A percentile compares a stretch with the other conserved stretches of the same genome.
These are phyloP conservation scores for Trachelus iudaicus DNA, from an alignment of 2,888 invertebrate genomes.

Conservation along the genomic window DNA sequence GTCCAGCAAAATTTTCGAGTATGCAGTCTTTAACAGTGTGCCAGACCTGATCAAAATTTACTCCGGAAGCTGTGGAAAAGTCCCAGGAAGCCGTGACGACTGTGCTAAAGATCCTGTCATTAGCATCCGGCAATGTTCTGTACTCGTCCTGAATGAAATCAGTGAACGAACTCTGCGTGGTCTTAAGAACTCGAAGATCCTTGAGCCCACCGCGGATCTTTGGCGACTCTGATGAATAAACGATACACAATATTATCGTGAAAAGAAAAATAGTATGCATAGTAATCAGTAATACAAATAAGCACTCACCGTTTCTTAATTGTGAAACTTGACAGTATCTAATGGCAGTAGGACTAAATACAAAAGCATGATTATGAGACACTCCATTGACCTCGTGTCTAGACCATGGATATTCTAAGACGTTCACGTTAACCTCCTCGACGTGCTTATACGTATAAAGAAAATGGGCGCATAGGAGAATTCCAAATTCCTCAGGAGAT, in stretches of 20 bases:
- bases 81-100: conserved; percentile 81
- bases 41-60: conserved; percentile 80
- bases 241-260: conserved; percentile 12
- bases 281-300: conserved; percentile 4
- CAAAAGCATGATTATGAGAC: conserved; percentile 81
- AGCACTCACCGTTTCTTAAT: conserved; percentile 73
- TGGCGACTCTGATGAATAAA: conserved; percentile 66
- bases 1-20: conserved; percentile 80
- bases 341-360: conserved; percentile 75
- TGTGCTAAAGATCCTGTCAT: conserved; percentile 83
- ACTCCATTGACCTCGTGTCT: conserved; percentile 70
- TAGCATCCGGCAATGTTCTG: conserved; percentile 78
- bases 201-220: conserved; percentile 77
- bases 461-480: conserved; percentile 80
- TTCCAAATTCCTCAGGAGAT: conserved; percentile 81
- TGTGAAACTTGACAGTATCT: conserved; percentile 78
- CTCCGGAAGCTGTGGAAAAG: conserved; percentile 73
- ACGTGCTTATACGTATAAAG: conserved; percentile 81
- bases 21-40: conserved; percentile 77
- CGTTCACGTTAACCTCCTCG: conserved; percentile 74
- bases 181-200: conserved; percentile 79
- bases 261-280: not conserved
- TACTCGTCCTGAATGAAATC: conserved; percentile 85
- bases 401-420: conserved; percentile 83
- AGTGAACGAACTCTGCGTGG: conserved; percentile 83